Base-by-base conservation (phyloP, 2,888 invertebrate genomes). In the Argyra leucocephala region DNA sequence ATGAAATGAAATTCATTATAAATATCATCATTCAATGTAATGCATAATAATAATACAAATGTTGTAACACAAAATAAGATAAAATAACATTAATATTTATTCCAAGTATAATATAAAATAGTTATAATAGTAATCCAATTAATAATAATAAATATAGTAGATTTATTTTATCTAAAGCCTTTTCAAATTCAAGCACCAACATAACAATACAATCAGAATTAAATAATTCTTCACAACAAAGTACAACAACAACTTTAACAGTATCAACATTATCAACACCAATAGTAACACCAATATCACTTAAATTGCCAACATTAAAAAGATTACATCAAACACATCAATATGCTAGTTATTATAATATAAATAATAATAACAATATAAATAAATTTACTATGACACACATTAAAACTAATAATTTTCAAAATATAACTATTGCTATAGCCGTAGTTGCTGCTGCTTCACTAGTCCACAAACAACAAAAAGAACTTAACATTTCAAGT, bases 201-300 rank as follows among this genome's bases (percentile, higher is more conserved):
- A 48, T 37, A 37, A 15, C 12, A 15, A 37, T 9, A 9, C 5
- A 48, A 48, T 48, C 9, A 48, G 5, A 18, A 48, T 15, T 48
- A 18, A 48, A 48, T 7, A 31, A 31, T 5, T 31, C 10, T 5
- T 7, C 2, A 37, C 48, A 18, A 18, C 18, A 5, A 18, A 18
- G 12, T 66, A 63, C 22, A 57, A 66, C 67, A 64, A 67, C 65
- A 67, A 66, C 61, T 63, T 67, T 64, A 68, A 65, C 58, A 65
- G 62, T 63, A 69, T 63, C 61, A 68, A 67, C 60, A 69, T 64
- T 61, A 68, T 67, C 65, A 68, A 67, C 63, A 59, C 23, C 63
- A 68, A 63, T 62, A 68, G 58, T 48, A 65, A 65, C 64, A 64
- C 64, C 31, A 22, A n/a, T 36, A 3, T 15, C 23, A 59, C 23